Evolutionary conservation across 2,888 invertebrate species (phyloP).

Genomic region (Troides oblongomaculatus): DNA sequence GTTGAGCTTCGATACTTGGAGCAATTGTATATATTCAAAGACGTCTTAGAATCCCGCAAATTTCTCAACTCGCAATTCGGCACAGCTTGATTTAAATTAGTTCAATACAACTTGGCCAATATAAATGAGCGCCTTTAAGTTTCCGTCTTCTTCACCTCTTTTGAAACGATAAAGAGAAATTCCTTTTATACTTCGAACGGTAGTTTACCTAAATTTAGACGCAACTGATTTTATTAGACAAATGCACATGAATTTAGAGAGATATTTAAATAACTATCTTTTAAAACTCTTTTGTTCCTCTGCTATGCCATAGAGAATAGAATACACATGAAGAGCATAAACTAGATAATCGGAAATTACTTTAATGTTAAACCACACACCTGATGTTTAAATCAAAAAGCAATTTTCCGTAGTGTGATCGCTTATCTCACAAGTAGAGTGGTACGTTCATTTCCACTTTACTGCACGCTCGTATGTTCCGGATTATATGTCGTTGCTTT

Average conservation of each 20-base stretch:
- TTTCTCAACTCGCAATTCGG: constrained; percentile 20
- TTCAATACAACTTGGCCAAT: constrained; percentile 24
- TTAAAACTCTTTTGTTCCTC: background rate
- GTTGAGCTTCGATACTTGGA: background rate
- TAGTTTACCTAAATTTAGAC: no score
- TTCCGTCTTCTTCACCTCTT: background rate
- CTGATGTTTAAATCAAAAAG: constrained; percentile 22
- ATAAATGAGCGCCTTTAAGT: constrained; percentile 21
- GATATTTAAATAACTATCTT: background rate
- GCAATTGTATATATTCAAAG: constrained; percentile 24
- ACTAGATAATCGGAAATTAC: constrained; percentile 6
- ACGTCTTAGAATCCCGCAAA: constrained; percentile 16
- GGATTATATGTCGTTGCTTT: constrained; percentile 5
- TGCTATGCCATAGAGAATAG: background rate
- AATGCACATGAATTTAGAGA: background rate
- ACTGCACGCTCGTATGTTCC: constrained; percentile 9
- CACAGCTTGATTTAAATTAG: constrained; percentile 23
- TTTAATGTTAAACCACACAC: constrained; percentile 12
- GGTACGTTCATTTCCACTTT: constrained; percentile 17
- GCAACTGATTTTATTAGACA: background rate
- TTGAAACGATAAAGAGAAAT: background rate
- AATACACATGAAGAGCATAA: background rate
- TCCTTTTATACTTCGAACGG: background rate
- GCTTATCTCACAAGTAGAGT: constrained; percentile 18
- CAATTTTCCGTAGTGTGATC: constrained; percentile 21